Base-by-base conservation (phyloP, 1,140 invertebrate species). In the Galendromus occidentalis region DNA sequence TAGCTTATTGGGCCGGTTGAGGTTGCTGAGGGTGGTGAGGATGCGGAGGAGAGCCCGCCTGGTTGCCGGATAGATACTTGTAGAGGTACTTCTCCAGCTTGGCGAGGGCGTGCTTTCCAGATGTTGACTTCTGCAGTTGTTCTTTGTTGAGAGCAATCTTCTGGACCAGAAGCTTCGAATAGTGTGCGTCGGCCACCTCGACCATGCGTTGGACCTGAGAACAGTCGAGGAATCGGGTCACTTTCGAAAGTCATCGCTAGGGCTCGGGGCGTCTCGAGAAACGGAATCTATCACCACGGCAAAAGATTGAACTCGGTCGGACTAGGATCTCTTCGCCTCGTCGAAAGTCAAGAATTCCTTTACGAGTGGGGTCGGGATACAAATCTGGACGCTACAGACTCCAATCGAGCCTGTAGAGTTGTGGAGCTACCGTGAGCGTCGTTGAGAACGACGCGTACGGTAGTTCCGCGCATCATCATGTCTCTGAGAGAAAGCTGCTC, bases 191-290 rank as follows among this genome's bases (percentile, higher is more conserved):
- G 6, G 51, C 51, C 22, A 59, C 51, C 22, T 59, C 51, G 14
- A 59, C 51, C 51, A 59, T 59, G 33, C 51, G 51, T 22, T 59
- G 51, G 14, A 59, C 51, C 51, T 59, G 51, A n/a, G n/a, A n/a
- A n/a, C n/a, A n/a, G n/a, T n/a, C n/a, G 22, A 59, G 45, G 18
- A 47, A 6, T 47, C 33, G 33, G 4, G 9, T 6, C 4, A 39
- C 33, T 39, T 39, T 39, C 9, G 9, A n/a, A n/a, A 9, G 9
- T 39, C 9, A 39, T 39, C 33, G 4, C 33, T 39, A 39, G n/a
- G n/a, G n/a, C n/a, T n/a, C n/a, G n/a, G n/a, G n/a, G n/a, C n/a
- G n/a, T n/a, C n/a, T n/a, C n/a, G n/a, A n/a, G n/a, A n/a, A n/a
- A n/a, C n/a, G n/a, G n/a, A n/a, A n/a, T n/a, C n/a, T n/a, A n/a